phyloP scores from a whole-genome alignment of 1,140 invertebrate genomes.

The Lutraria rhynchaena region DNA sequence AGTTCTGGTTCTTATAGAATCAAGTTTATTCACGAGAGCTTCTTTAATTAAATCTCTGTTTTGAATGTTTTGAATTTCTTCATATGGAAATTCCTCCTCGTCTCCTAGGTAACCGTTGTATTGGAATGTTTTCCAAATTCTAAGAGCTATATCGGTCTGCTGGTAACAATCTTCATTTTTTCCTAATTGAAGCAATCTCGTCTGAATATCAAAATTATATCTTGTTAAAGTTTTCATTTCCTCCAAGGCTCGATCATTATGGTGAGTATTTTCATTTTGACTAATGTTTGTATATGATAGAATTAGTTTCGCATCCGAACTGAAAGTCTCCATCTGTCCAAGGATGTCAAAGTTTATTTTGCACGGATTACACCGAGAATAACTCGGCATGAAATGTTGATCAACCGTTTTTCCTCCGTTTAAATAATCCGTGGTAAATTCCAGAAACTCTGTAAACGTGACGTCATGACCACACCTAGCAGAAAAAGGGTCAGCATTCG shows the following conservation, averaged over 20 bases:
- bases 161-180: slow-evolving; percentile 31
- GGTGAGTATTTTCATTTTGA: neutral
- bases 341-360: slow-evolving; percentile 41
- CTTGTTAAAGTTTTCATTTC: slow-evolving; percentile 35
- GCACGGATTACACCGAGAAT: slow-evolving; percentile 59
- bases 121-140: slow-evolving; percentile 42
- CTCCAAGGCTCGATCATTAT: neutral
- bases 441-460: slow-evolving; percentile 65
- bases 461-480: slow-evolving; percentile 63
- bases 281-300: neutral
- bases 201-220: slow-evolving; percentile 41
- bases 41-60: slow-evolving; percentile 17
- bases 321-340: slow-evolving; percentile 49
- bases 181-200: neutral
- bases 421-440: slow-evolving; percentile 25
- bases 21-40: slow-evolving; percentile 12
- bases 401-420: slow-evolving; percentile 38
- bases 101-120: slow-evolving; percentile 40
- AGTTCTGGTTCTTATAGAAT: neutral
- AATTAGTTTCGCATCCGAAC: slow-evolving; percentile 28
- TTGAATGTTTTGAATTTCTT: slow-evolving; percentile 26
- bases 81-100: slow-evolving; percentile 29
- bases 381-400: slow-evolving; percentile 61
- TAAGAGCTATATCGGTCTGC: neutral
- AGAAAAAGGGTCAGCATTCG: slow-evolving; percentile 4